Evolutionary conservation across 2,797 vertebrate genomes (phyloP).

Genomic region (Benthosema pterotum): DNA sequence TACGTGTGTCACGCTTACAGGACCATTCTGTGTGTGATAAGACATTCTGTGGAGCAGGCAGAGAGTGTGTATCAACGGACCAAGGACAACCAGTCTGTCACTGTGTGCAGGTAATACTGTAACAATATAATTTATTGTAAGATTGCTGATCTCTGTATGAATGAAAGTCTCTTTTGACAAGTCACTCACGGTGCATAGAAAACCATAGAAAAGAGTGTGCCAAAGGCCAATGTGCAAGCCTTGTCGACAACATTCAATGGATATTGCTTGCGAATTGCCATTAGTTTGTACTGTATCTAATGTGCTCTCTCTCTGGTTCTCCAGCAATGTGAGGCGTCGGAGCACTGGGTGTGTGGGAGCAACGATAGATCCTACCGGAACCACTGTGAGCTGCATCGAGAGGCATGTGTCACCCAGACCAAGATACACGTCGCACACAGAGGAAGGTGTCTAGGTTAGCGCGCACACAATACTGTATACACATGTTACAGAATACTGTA

Average conservation of each 20-base stretch:
- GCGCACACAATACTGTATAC: background rate
- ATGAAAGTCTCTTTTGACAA: background rate
- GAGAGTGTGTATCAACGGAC: conserved; percentile 90
- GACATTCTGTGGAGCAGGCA: conserved; percentile 91
- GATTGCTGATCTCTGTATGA: conserved; percentile 6
- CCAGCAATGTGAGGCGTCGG: conserved; percentile 79
- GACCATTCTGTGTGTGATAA: conserved; percentile 89
- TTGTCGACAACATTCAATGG: no score
- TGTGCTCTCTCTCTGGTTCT: conserved; percentile 10
- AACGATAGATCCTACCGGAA: conserved; percentile 91
- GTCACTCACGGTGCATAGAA: no score
- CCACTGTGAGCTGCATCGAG: conserved; percentile 93
- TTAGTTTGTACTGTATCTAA: background rate
- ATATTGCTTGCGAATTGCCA: no score
- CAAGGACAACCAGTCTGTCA: conserved; percentile 89
- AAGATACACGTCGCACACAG: conserved; percentile 88
- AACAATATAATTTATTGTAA: background rate
- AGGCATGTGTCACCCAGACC: conserved; percentile 90
- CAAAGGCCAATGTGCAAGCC: no score
- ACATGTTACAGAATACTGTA: no score
- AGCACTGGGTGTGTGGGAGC: conserved; percentile 90
- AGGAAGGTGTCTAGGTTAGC: conserved; percentile 78
- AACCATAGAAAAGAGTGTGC: no score
- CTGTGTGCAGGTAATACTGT: conserved; percentile 86
- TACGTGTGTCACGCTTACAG: conserved; percentile 21